Conservation (phyloP, 1,140 invertebrate genomes). For the Eubasilissa regina region DNA sequence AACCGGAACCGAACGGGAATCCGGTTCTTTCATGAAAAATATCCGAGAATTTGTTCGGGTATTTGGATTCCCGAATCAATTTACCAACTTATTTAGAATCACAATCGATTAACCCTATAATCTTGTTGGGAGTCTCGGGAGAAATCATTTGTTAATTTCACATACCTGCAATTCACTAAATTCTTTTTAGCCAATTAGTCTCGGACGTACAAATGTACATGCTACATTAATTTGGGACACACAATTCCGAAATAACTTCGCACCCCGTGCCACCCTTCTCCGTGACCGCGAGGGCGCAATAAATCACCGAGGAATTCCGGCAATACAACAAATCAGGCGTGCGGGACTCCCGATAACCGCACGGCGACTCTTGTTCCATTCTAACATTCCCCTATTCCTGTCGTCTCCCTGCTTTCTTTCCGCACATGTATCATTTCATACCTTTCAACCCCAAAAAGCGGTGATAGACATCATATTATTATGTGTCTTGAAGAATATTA, state of each 20-base stretch:
- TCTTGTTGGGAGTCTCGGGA: no score
- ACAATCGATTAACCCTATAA: no score
- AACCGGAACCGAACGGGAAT: no score
- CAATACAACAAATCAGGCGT: conserved; percentile 26
- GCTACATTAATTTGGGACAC: background rate
- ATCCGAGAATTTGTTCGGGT: no score
- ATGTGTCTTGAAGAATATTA: no score
- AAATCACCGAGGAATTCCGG: conserved; percentile 24
- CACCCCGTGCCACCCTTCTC: background rate
- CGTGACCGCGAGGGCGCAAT: background rate
- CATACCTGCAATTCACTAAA: no score
- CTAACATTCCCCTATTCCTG: background rate
- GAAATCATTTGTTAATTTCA: no score
- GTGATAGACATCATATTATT: no score
- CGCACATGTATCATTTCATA: conserved; percentile 18
- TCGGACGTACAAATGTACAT: background rate
- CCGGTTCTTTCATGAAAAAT: no score
- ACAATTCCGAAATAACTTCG: conserved; percentile 7
- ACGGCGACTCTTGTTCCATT: conserved; percentile 22
- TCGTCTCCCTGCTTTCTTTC: conserved; percentile 5
- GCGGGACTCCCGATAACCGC: background rate
- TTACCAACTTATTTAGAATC: no score
- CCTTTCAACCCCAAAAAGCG: conserved; percentile 20
- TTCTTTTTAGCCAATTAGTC: no score
- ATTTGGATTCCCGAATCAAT: no score